These are phyloP conservation scores for Coryphaenoides rupestris DNA, from an alignment of 2,113 vertebrate genomes.

Conservation along the genomic window DNA sequence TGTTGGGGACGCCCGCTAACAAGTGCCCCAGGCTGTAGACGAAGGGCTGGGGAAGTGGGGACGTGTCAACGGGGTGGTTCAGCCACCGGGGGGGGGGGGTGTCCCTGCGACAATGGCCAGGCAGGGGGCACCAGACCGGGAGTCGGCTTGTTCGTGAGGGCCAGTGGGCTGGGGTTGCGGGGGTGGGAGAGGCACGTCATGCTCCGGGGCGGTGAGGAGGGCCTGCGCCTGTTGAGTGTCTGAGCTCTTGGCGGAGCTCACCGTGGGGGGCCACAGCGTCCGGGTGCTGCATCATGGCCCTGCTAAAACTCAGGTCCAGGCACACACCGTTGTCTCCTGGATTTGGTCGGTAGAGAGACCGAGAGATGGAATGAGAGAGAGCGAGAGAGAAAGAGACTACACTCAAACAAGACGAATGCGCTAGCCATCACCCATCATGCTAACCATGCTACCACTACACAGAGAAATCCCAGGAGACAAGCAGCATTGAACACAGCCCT, in stretches of 20 bases:
- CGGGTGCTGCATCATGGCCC: constrained; percentile 71
- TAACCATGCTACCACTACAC: neutral
- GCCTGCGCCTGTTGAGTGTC: constrained; percentile 57
- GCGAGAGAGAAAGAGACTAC: no score
- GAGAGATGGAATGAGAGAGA: no score
- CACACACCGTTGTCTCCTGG: constrained; percentile 84
- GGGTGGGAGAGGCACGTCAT: constrained; percentile 55
- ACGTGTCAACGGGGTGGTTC: constrained; percentile 72
- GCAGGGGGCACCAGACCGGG: constrained; percentile 59
- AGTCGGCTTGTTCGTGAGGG: constrained; percentile 58
- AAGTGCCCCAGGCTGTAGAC: constrained; percentile 70
- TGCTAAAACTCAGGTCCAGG: constrained; percentile 78
- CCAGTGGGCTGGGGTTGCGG: constrained; percentile 49
- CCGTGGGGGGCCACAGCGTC: constrained; percentile 78
- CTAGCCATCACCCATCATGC: constrained; percentile 1
- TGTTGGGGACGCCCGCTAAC: constrained; percentile 71
- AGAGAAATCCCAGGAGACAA: constrained; percentile 15
- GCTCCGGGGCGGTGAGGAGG: constrained; percentile 19
- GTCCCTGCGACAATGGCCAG: constrained; percentile 57
- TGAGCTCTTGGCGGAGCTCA: constrained; percentile 76
- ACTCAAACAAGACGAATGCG: constrained; percentile 13
- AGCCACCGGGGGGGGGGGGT: constrained; percentile 81
- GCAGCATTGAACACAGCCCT: constrained; percentile 14
- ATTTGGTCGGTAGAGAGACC: constrained; percentile 2
- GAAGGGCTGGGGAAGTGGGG: constrained; percentile 69